These are phyloP conservation scores for Rhingia campestris DNA, from an alignment of 2,888 invertebrate species.

Conservation along the genomic window DNA sequence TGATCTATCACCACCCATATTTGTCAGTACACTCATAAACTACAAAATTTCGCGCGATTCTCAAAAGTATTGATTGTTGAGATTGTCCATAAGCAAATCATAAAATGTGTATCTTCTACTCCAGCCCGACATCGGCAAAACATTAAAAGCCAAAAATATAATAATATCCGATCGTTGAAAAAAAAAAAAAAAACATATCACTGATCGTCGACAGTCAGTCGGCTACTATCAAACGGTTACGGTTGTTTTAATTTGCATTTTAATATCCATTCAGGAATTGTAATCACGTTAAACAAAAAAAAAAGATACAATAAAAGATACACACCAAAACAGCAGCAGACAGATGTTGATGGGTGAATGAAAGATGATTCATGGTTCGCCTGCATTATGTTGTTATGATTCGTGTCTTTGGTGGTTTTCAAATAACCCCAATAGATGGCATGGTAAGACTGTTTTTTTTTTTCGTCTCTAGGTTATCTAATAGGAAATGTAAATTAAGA, in stretches of 20 bases:
- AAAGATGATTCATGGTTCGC: slow-evolving; percentile 39
- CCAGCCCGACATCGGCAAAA: slow-evolving; percentile 38
- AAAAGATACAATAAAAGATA: slow-evolving; percentile 26
- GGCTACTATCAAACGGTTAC: slow-evolving; percentile 61
- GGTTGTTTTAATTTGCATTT: slow-evolving; percentile 64
- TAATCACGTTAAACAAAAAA: slow-evolving; percentile 50
- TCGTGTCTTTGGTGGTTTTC: slow-evolving; percentile 55
- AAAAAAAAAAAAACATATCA: slow-evolving; percentile 30
- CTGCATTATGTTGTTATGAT: slow-evolving; percentile 38
- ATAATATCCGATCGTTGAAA: slow-evolving; percentile 17
- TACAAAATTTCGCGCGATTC: slow-evolving; percentile 36
- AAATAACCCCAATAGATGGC: slow-evolving; percentile 53
- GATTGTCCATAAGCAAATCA: slow-evolving; percentile 32
- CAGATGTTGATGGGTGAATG: slow-evolving; percentile 25
- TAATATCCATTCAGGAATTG: slow-evolving; percentile 59
- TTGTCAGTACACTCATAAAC: slow-evolving; percentile 36
- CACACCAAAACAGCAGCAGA: slow-evolving; percentile 29
- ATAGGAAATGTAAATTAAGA: background rate
- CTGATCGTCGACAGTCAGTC: slow-evolving; percentile 34
- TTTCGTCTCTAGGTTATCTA: background rate
- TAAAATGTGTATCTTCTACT: slow-evolving; percentile 36
- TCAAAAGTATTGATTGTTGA: slow-evolving; percentile 26
- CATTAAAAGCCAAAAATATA: slow-evolving; percentile 17
- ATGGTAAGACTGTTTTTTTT: background rate
- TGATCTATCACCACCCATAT: slow-evolving; percentile 36